A percentile compares a stretch with the other conserved stretches of the same genome.
Evolutionary conservation across 2,888 invertebrate genomes (phyloP).

Genomic region (Sphaerophoria taeniata): DNA sequence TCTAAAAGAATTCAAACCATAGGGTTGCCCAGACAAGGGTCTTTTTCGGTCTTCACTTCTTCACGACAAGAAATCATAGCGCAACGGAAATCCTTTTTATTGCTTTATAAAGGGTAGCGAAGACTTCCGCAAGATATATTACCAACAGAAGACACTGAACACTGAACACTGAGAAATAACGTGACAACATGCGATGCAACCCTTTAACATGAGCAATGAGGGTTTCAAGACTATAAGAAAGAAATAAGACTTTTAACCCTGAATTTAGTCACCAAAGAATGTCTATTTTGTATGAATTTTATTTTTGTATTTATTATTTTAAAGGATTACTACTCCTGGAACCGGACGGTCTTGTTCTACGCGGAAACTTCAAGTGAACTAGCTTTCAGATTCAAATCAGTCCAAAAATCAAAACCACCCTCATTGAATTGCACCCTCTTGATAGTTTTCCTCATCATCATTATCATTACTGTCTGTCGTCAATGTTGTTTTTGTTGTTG

Average conservation of each 20-base stretch:
- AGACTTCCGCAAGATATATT: conserved; percentile 74
- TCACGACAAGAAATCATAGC: conserved; percentile 74
- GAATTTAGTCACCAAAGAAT: conserved; percentile 72
- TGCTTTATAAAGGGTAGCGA: conserved; percentile 74
- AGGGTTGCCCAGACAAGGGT: conserved; percentile 65
- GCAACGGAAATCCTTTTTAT: conserved; percentile 73
- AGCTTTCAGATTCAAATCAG: conserved; percentile 42
- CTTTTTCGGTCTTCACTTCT: too few species aligned
- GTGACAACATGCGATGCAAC: conserved; percentile 83
- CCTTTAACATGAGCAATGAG: conserved; percentile 66
- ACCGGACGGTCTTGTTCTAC: conserved; percentile 38
- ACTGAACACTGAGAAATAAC: too few species aligned
- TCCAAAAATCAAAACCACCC: conserved; percentile 26
- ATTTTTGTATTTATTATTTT: background rate
- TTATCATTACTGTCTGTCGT: conserved; percentile 34
- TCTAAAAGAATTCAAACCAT: conserved; percentile 13
- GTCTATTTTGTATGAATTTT: conserved; percentile 59
- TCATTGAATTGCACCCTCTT: conserved; percentile 41
- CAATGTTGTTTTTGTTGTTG: conserved; percentile 18
- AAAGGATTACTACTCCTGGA: conserved; percentile 20
- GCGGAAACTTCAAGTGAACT: conserved; percentile 48
- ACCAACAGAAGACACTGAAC: conserved; percentile 70
- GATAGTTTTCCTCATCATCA: conserved; percentile 56
- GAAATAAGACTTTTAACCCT: conserved; percentile 72
- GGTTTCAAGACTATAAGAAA: conserved; percentile 40